Evolutionary conservation across 2,113 vertebrate species (phyloP), one percentile per base, ranked within the genome.

Genomic region (Hemiprocne comata): DNA sequence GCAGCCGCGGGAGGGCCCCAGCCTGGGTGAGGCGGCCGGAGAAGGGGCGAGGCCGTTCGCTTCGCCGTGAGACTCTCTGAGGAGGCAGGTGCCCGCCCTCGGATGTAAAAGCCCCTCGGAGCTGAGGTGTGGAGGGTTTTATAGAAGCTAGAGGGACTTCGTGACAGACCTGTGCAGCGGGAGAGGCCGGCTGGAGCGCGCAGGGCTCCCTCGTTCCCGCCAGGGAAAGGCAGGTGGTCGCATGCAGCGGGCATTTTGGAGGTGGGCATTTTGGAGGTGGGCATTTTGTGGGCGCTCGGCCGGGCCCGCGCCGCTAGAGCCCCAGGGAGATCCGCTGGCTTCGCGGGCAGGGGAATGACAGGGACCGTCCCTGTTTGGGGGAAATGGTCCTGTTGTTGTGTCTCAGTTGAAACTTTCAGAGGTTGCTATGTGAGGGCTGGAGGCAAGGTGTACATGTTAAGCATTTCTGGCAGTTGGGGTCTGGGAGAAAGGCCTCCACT

Each of bases 371-470:
- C 1, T 4, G 4, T 17, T 23, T 23, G 17, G 26, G 21, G 5
- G 14, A 1, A 42, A 19, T 1, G 17, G 46, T 2, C 17, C 12
- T 13, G 16, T 17, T 0, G 6, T 38, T 1, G 4, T 20, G 48
- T n/a, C 0, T 3, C 12, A 7, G 44, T 12, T 58, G 19, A 31
- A 3, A 4, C 5, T 71, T 50, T 11, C 5, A 1, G 25, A 3
- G 13, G 10, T 5, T 23, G 61, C 9, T 13, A 0, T 2, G 46
- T 11, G 3, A 8, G 6, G 2, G 20, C 24, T 19, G 34, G 21
- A 65, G 28, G 9, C 18, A 1, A 2, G 19, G 16, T 3, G 18
- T 55, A 31, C 17, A 13, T 1, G 10, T 24, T 20, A 64, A 9
- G 1, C 4, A 3, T 33, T 79, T 72, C 6, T 38, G 17, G 5